Conservation (phyloP, 2,113 vertebrate species). For the Polypterus senegalus region DNA sequence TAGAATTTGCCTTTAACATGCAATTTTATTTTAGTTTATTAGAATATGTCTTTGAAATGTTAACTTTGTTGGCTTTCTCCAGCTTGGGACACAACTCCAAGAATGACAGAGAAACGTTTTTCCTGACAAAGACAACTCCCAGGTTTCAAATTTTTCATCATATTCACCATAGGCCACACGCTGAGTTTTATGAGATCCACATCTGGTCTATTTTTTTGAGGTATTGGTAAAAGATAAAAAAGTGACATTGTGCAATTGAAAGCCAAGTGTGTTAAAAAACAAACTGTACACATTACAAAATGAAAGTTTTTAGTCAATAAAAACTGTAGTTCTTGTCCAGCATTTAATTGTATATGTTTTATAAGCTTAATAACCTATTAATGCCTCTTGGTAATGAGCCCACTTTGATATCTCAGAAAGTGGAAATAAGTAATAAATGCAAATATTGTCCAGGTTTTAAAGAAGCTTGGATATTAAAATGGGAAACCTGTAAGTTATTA, state of each 20-base stretch:
- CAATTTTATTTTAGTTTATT: too few relatives aligned
- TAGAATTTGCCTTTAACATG: too few relatives aligned
- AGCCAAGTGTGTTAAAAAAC: conserved; percentile 5
- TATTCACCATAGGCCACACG: conserved; percentile 29
- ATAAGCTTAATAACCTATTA: conserved; percentile 40
- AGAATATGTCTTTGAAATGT: too few relatives aligned
- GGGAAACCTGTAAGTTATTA: background rate
- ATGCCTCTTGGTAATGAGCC: conserved; percentile 45
- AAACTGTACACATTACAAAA: conserved; percentile 4
- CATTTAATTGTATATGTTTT: too few relatives aligned
- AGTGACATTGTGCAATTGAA: conserved; percentile 7
- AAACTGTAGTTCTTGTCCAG: too few relatives aligned
- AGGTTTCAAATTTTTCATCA: conserved; percentile 22
- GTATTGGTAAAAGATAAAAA: conserved; percentile 14
- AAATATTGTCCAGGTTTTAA: conserved; percentile 3
- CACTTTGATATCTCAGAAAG: conserved; percentile 31
- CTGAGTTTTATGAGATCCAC: conserved; percentile 41
- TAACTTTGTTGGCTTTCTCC: conserved; percentile 27
- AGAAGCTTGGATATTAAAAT: background rate
- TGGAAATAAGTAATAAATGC: conserved; percentile 30
- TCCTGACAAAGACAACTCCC: conserved; percentile 33
- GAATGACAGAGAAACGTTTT: conserved; percentile 25
- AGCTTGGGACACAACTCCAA: conserved; percentile 32
- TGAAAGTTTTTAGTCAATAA: too few relatives aligned
- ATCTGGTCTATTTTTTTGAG: conserved; percentile 27